A percentile compares a stretch with the other conserved stretches of the same genome.
Conservation (phyloP, 2,113 vertebrate genomes). For the Podarcis raffonei region DNA sequence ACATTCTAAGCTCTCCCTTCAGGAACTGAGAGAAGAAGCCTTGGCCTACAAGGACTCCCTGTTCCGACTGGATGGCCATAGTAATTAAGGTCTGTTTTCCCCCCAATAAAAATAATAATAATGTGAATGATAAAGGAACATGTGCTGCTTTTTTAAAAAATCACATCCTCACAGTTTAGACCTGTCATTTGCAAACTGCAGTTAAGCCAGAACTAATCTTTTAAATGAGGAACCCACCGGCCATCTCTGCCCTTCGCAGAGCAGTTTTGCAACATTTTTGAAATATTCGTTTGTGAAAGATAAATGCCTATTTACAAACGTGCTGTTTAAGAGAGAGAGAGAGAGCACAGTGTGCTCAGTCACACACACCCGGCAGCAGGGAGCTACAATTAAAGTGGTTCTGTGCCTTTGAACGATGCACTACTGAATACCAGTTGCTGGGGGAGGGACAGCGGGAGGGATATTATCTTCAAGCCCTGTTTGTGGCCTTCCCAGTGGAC, state of each 20-base stretch:
- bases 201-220: neutral
- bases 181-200: neutral
- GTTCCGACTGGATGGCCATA: neutral
- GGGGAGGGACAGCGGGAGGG: no score
- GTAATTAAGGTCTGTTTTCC: neutral
- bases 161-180: neutral
- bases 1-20: constrained; percentile 6
- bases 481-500: neutral
- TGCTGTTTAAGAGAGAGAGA: neutral
- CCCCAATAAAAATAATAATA: neutral
- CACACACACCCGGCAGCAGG: neutral
- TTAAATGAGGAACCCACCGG: neutral
- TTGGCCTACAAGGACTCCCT: neutral
- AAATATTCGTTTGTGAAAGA: neutral
- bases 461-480: neutral
- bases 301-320: neutral
- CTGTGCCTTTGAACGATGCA: neutral
- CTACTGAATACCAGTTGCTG: neutral
- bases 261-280: neutral
- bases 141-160: neutral
- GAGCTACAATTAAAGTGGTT: neutral
- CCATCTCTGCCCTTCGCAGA: neutral
- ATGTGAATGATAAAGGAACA: neutral
- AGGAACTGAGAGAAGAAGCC: neutral
- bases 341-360: no score